These are phyloP conservation scores for Rhyacophila brunnea DNA, from an alignment of 1,140 invertebrate species.

Conservation along the genomic window DNA sequence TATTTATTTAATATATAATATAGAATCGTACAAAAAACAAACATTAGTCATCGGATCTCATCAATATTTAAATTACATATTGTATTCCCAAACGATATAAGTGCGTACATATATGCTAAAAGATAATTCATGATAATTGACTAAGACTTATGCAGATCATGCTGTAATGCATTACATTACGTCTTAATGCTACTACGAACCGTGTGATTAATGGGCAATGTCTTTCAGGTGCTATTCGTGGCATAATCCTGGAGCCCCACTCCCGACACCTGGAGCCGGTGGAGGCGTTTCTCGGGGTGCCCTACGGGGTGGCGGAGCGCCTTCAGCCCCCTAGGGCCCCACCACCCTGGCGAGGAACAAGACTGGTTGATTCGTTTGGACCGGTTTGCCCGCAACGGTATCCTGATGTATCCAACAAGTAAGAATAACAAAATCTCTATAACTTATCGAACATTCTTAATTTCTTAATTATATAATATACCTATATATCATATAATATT, in stretches of 20 bases:
- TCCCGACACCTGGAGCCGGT: constrained; percentile 76
- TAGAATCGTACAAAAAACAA: no score
- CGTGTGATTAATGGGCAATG: not conserved
- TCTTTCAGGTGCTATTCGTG: constrained; percentile 52
- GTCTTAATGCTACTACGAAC: no score
- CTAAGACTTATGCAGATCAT: not conserved
- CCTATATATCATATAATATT: not conserved
- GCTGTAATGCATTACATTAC: not conserved
- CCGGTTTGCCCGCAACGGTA: constrained; percentile 76
- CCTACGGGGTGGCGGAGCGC: constrained; percentile 76
- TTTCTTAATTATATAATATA: not conserved
- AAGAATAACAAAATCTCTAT: not conserved
- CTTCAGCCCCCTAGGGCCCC: constrained; percentile 70
- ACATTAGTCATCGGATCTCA: no score
- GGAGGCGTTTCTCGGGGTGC: constrained; percentile 77
- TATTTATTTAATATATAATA: no score
- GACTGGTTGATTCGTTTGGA: constrained; percentile 71
- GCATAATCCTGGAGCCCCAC: constrained; percentile 71
- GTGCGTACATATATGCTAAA: no score
- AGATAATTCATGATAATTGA: not conserved
- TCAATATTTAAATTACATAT: no score
- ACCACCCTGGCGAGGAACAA: constrained; percentile 68
- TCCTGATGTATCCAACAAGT: constrained; percentile 70
- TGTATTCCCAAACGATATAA: no score
- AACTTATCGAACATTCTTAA: not conserved